Evolutionary conservation across 2,888 invertebrate species (phyloP).

Genomic region (Agriopis leucophaearia): DNA sequence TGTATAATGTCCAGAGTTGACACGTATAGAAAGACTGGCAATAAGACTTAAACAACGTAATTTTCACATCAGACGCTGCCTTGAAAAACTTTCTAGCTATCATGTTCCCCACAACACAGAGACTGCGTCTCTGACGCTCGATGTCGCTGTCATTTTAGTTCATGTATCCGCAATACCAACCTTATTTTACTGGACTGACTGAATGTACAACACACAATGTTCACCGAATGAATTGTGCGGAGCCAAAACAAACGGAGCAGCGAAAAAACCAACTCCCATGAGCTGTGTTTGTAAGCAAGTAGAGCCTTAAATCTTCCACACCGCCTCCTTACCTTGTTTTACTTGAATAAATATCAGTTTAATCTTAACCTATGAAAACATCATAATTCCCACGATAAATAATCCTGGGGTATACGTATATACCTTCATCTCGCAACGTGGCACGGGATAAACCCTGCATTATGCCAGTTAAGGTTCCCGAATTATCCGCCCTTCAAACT

Average conservation of each 20-base stretch:
- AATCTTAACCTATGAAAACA: constrained; percentile 6
- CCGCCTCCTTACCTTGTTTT: neutral
- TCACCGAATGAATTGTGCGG: no score
- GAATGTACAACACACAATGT: no score
- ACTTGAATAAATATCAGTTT: constrained; percentile 9
- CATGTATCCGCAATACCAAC: no score
- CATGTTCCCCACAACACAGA: no score
- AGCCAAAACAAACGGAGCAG: neutral
- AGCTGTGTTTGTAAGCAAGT: neutral
- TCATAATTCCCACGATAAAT: constrained; percentile 18
- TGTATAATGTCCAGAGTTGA: no score
- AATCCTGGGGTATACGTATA: neutral
- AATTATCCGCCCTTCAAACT: constrained; percentile 34
- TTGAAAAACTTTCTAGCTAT: no score
- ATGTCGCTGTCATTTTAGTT: no score
- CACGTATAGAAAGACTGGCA: no score
- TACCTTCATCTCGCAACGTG: constrained; percentile 16
- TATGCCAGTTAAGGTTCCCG: constrained; percentile 21
- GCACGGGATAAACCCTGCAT: constrained; percentile 34
- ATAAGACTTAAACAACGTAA: no score
- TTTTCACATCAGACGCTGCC: no score
- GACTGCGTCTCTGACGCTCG: no score
- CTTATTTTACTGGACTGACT: no score
- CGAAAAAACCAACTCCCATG: neutral
- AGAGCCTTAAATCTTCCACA: neutral